Evolutionary conservation across 2,888 invertebrate genomes (phyloP).

Genomic region (Chorisops tibialis): DNA sequence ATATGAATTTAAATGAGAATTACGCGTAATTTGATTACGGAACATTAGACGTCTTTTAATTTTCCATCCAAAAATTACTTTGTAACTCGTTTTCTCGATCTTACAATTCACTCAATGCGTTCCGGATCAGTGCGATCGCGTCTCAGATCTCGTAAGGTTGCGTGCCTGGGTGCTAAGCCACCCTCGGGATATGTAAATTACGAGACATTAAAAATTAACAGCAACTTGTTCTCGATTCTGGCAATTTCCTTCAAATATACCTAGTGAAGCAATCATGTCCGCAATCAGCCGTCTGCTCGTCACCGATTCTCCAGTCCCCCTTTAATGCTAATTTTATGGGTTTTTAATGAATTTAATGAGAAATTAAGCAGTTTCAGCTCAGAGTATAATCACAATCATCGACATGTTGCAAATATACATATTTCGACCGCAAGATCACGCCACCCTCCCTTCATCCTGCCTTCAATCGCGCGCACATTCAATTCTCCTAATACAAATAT

Average conservation of each 20-base stretch:
- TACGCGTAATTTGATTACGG: no score
- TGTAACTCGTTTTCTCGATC: not conserved
- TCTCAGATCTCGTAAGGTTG: not conserved
- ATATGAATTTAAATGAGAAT: no score
- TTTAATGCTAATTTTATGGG: slow-evolving; percentile 27
- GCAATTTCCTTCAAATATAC: no score
- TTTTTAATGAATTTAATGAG: slow-evolving; percentile 28
- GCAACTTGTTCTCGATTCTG: no score
- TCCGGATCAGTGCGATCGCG: not conserved
- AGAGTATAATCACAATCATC: slow-evolving; percentile 14
- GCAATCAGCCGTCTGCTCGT: not conserved
- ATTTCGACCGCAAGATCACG: slow-evolving; percentile 22
- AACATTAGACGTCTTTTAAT: no score
- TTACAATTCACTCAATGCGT: not conserved
- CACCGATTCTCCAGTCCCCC: slow-evolving; percentile 10
- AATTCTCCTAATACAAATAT: no score
- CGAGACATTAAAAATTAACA: slow-evolving; percentile 1
- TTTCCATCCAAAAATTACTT: no score
- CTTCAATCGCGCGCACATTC: no score
- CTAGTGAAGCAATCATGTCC: no score
- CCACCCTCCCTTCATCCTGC: not conserved
- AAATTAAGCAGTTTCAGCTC: slow-evolving; percentile 18
- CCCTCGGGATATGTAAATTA: slow-evolving; percentile 11
- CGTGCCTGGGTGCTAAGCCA: not conserved
- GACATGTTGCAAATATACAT: slow-evolving; percentile 19